Evolutionary conservation across 1,140 invertebrate species (phyloP).

Genomic region (Dreissena polymorpha): DNA sequence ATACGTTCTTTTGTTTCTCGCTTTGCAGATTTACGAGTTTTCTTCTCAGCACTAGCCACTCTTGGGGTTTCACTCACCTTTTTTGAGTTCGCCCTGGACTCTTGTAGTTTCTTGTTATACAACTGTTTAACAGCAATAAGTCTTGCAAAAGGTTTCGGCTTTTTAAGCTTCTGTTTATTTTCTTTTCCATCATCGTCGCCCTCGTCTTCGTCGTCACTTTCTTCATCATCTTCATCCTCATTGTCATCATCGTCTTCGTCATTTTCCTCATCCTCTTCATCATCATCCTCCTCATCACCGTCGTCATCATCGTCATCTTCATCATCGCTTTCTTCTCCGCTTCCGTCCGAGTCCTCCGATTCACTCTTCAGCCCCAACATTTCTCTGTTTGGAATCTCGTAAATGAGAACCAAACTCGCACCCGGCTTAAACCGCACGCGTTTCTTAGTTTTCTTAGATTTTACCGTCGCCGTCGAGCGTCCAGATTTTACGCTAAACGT

Average conservation of each 20-base stretch:
- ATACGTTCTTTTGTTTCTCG: slow-evolving; percentile 28
- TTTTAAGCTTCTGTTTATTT: slow-evolving; percentile 20
- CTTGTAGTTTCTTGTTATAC: background rate
- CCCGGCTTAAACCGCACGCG: slow-evolving; percentile 50
- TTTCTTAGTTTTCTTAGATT: slow-evolving; percentile 49
- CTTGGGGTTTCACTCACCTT: slow-evolving; percentile 9
- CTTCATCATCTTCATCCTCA: slow-evolving; percentile 40
- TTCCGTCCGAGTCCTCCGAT: slow-evolving; percentile 38
- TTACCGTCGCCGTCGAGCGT: slow-evolving; percentile 19
- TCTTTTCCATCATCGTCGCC: slow-evolving; percentile 8
- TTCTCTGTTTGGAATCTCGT: slow-evolving; percentile 50
- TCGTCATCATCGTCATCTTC: slow-evolving; percentile 29
- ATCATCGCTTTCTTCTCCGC: slow-evolving; percentile 31
- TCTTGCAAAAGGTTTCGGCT: slow-evolving; percentile 42
- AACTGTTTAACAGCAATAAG: slow-evolving; percentile 43
- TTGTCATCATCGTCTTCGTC: slow-evolving; percentile 38
- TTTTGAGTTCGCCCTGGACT: slow-evolving; percentile 10
- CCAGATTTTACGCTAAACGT: slow-evolving; percentile 25
- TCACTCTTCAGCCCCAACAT: slow-evolving; percentile 53
- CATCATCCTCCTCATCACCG: slow-evolving; percentile 36
- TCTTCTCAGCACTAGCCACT: background rate
- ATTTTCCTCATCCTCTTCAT: slow-evolving; percentile 13
- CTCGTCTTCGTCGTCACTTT: slow-evolving; percentile 24
- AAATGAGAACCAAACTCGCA: slow-evolving; percentile 42
- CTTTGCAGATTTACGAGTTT: background rate